Evolutionary conservation across 1,140 invertebrate species (phyloP), one percentile per base, ranked within the genome.

Genomic region (Nasonia longicornis): DNA sequence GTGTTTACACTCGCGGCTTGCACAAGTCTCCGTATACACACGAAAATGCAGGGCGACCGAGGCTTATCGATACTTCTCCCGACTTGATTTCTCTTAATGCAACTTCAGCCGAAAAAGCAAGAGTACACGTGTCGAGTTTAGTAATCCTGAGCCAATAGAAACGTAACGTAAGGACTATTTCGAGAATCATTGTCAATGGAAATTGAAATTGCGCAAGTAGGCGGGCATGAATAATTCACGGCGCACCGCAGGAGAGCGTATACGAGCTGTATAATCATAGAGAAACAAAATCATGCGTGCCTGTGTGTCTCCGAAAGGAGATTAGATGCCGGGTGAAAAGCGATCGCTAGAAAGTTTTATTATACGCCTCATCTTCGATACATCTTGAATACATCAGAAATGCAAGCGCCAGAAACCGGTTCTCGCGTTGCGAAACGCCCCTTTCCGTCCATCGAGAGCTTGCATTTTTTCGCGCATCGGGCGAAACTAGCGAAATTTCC

Each of bases 281-380:
- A 71, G 69, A 38, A 71, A 71, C 31, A 71, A 71, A 71, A 42
- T 71, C 35, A 10, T 64, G 16, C 35, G 29, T 64, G 29, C 29
- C 10, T 35, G 29, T 11, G 52, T 22, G 20, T 26, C 29, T 16
- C 8, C 12, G 35, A 38, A 70, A 70, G 6, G 69, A 70, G 69
- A 70, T 70, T 70, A 42, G 16, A 70, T 70, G 35, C 35, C 26
- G 69, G 69, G 35, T n/a, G 29, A 45, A 48, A 72, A 72, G 16
- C 42, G 42, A 72, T 72, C 70, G 70, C 10, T 72, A 48, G 70
- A 72, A 72, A 72, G 70, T 72, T 48, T 72, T 72, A 48, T 72
- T 72, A 48, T 72, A 48, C 70, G 42, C 35, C 10, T 72, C 70
- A 48, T 72, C 70, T 72, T 72, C 70, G 38, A 38, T 38, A 38